These are phyloP conservation scores for Holothuria glaberrima DNA, from an alignment of 35 echinoderm and acorn worm species.

Conservation along the genomic window DNA sequence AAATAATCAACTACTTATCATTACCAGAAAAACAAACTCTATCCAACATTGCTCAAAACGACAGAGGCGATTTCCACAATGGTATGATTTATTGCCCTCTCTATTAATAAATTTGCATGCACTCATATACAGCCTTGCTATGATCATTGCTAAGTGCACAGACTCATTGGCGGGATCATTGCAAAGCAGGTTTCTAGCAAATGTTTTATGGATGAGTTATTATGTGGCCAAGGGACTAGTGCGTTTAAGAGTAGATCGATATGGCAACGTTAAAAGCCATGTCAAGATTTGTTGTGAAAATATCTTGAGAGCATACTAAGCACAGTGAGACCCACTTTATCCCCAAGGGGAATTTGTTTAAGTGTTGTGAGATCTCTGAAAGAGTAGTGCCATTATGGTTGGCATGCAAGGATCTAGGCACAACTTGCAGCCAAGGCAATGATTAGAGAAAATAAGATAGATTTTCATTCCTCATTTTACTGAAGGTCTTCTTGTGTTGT, in stretches of 20 bases:
- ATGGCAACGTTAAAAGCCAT: conserved; percentile 30
- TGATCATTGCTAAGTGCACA: conserved; percentile 47
- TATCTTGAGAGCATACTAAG: background rate
- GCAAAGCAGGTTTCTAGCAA: background rate
- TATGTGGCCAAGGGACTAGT: background rate
- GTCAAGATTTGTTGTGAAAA: conserved; percentile 27
- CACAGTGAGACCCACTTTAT: conserved; percentile 7
- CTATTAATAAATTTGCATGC: too few species aligned
- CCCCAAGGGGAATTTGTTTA: conserved; percentile 33
- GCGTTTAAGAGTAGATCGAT: conserved; percentile 37
- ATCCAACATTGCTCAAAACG: too few species aligned
- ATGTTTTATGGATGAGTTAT: conserved; percentile 32
- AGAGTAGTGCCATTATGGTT: background rate
- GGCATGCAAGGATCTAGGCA: too few species aligned
- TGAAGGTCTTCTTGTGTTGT: background rate
- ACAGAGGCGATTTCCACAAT: too few species aligned
- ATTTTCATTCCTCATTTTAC: too few species aligned
- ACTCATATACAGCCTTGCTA: too few species aligned
- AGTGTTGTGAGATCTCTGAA: conserved; percentile 34
- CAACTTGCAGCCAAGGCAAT: too few species aligned
- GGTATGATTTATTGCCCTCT: too few species aligned
- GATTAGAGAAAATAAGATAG: too few species aligned
- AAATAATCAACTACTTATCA: too few species aligned
- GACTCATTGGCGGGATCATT: background rate
- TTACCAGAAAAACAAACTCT: too few species aligned